Base-by-base conservation (phyloP, 2,797 vertebrate genomes). In the Takifugu rubripes region DNA sequence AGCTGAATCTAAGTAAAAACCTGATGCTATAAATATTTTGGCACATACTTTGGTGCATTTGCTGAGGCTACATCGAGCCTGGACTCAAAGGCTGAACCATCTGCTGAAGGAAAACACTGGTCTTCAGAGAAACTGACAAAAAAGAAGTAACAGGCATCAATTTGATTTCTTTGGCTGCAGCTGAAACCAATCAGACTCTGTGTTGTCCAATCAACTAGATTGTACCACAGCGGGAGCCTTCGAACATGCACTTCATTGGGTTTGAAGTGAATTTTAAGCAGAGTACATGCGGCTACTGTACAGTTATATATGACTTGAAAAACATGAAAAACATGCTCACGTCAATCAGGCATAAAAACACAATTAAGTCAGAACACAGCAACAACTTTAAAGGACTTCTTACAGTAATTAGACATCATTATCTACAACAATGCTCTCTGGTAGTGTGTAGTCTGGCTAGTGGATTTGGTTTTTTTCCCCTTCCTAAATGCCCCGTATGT, bases 401-500 rank as follows among this genome's bases (percentile, higher is more conserved):
- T 73, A 75, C 59, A 31, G 29, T 56, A 53, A 69, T 72, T 59
- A 72, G 56, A 66, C 74, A 61, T 79, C 84, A 86, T 27, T 72
- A 70, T 65, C 75, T 56, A 70, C 73, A 79, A 69, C 64, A 78
- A 70, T 70, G 72, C 74, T 72, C 62, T 74, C 75, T 70, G 57
- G 75, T 73, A 65, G 60, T 71, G 64, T 71, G 56, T 75, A 56
- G 65, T 74, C 52, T 40, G 33, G 75, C 42, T 56, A 59, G 61
- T 72, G 69, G 76, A 74, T 61, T 44, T 17, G 44, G 61, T 80
- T 76, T 64, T 58, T 78, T 85, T 71, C 72, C 66, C 71, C 76
- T 78, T 75, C 70, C 78, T 71, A 58, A 62, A 71, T 67, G 60
- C 81, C 78, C 71, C 82, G 78, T 86, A 74, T 88, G 84, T 90